Evolutionary conservation across 2,797 vertebrate genomes (phyloP).

Genomic region (Hephaestus fuliginosus): DNA sequence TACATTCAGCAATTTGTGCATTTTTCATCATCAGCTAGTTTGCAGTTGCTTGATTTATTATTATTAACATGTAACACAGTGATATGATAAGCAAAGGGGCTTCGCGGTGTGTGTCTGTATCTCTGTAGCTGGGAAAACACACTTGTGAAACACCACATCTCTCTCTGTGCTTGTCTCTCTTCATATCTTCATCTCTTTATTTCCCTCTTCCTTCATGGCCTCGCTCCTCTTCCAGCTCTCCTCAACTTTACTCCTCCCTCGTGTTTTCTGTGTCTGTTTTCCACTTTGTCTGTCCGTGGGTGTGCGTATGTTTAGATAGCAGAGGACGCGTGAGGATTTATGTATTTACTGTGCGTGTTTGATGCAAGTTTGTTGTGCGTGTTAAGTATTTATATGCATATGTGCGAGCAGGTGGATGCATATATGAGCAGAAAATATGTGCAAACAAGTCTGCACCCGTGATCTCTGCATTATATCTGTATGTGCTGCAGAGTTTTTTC

Average conservation of each 20-base stretch:
- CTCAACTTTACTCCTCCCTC: constrained; percentile 1
- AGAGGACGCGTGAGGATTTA: neutral
- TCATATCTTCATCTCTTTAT: constrained; percentile 1
- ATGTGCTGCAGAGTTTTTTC: constrained; percentile 10
- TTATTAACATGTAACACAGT: neutral
- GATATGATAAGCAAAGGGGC: neutral
- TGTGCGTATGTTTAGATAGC: neutral
- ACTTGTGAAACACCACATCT: neutral
- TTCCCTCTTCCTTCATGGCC: constrained; percentile 1
- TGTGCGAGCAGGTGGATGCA: neutral
- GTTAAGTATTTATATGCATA: neutral
- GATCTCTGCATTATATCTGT: neutral
- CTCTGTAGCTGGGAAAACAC: neutral
- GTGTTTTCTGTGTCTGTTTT: neutral
- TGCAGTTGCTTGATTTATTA: neutral
- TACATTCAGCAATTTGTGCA: neutral
- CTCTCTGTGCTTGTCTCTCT: neutral
- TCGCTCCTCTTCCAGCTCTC: constrained; percentile 5
- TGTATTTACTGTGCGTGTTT: neutral
- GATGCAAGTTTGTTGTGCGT: neutral
- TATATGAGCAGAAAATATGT: neutral
- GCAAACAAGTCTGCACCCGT: constrained; percentile 1
- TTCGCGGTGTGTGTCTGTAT: neutral
- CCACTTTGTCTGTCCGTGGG: neutral
- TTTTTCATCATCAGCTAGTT: constrained; percentile 6